Conservation (phyloP, 2,888 invertebrate genomes). For the Panzeria rudis region DNA sequence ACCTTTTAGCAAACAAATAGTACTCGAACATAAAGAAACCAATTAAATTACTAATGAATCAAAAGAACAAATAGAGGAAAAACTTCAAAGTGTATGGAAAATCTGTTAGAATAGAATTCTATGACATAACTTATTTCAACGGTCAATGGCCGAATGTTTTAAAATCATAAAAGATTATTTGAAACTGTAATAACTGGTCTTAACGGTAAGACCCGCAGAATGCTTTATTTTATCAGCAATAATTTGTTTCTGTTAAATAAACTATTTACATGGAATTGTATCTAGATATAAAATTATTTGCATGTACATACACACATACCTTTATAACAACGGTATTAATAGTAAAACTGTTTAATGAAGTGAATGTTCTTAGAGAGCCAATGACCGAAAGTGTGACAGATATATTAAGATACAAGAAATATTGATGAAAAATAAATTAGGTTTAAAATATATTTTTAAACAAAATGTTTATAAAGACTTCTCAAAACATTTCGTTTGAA, state of each 20-base stretch:
- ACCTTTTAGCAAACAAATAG: slow-evolving; percentile 54
- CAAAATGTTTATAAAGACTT: too few relatives aligned
- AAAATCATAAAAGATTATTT: not conserved
- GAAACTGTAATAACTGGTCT: not conserved
- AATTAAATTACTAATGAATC: slow-evolving; percentile 53
- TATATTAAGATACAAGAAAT: not conserved
- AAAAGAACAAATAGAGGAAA: slow-evolving; percentile 43
- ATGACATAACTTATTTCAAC: slow-evolving; percentile 63
- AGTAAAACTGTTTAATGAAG: slow-evolving; percentile 47
- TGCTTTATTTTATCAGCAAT: too few relatives aligned
- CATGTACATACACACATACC: not conserved
- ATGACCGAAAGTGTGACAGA: slow-evolving; percentile 17
- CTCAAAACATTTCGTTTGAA: too few relatives aligned
- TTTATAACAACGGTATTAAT: slow-evolving; percentile 54
- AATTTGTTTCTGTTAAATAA: slow-evolving; percentile 14
- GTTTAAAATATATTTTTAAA: too few relatives aligned
- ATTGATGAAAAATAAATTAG: too few relatives aligned
- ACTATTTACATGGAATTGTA: not conserved
- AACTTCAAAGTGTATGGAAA: not conserved
- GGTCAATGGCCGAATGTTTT: slow-evolving; percentile 61
- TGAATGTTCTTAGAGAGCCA: slow-evolving; percentile 8
- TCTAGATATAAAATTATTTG: not conserved
- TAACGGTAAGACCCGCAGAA: slow-evolving; percentile 33
- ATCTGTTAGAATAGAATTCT: slow-evolving; percentile 55
- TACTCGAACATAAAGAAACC: slow-evolving; percentile 36